Evolutionary conservation across 2,113 vertebrate species (phyloP).

Genomic region (Centropristis striata): DNA sequence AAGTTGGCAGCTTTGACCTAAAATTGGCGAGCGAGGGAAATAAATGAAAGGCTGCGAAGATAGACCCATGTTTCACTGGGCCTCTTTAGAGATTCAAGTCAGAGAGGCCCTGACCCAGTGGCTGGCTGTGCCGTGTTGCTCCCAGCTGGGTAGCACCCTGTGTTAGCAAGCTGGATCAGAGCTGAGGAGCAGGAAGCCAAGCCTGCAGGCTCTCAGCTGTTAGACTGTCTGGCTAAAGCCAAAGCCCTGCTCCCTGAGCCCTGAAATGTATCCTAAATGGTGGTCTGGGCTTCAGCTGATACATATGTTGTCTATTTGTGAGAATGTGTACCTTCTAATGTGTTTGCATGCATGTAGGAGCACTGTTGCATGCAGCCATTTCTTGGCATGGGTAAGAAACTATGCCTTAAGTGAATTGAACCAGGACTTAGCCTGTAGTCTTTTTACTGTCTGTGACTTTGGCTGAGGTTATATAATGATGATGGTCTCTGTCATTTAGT

Average conservation of each 20-base stretch:
- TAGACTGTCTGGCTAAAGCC: constrained; percentile 50
- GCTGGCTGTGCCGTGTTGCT: constrained; percentile 36
- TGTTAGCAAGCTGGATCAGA: constrained; percentile 59
- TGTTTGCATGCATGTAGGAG: background rate
- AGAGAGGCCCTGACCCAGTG: constrained; percentile 53
- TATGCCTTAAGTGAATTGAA: constrained; percentile 11
- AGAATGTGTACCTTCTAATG: background rate
- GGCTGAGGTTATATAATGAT: constrained; percentile 63
- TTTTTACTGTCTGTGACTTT: constrained; percentile 37
- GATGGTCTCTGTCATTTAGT: constrained; percentile 65
- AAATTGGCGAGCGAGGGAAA: constrained; percentile 25
- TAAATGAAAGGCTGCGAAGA: constrained; percentile 46
- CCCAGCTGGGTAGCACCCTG: constrained; percentile 38
- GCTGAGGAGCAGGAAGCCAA: constrained; percentile 56
- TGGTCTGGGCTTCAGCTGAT: constrained; percentile 31
- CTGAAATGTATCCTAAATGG: constrained; percentile 69
- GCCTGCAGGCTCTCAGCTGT: constrained; percentile 57
- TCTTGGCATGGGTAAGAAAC: constrained; percentile 1
- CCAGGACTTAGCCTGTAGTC: background rate
- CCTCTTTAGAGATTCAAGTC: constrained; percentile 42
- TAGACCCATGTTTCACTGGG: constrained; percentile 26
- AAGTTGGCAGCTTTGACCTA: constrained; percentile 16
- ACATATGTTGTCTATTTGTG: constrained; percentile 18
- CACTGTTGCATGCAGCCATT: background rate
- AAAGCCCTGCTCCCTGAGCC: constrained; percentile 48